phyloP scores from a whole-genome alignment of 1,140 invertebrate genomes.

The Eurosta solidaginis region DNA sequence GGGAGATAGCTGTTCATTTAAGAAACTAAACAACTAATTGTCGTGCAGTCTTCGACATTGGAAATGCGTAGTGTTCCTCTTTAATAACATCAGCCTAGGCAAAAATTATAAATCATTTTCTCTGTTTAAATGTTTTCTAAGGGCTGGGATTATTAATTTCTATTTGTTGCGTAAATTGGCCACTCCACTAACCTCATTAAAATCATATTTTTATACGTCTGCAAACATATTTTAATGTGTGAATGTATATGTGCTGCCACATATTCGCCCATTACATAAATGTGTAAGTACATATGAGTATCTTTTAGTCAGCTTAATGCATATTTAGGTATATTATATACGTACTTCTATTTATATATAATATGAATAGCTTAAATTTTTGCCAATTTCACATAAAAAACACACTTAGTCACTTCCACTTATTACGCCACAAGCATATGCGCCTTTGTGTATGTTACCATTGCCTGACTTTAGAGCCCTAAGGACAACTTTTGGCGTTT shows the following conservation, averaged over 20 bases:
- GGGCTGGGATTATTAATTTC: neutral
- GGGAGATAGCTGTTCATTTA: too few relatives aligned
- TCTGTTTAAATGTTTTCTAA: too few relatives aligned
- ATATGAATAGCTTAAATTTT: neutral
- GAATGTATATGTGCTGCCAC: too few relatives aligned
- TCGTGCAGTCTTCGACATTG: too few relatives aligned
- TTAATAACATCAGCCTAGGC: too few relatives aligned
- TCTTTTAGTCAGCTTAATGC: neutral
- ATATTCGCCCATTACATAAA: neutral
- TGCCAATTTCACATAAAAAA: neutral
- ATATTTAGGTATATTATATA: neutral
- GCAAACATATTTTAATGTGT: too few relatives aligned
- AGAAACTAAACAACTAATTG: too few relatives aligned
- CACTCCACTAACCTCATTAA: slow-evolving; percentile 25
- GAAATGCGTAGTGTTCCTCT: too few relatives aligned
- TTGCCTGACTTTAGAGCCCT: neutral
- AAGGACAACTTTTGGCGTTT: neutral
- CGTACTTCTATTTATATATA: too few relatives aligned
- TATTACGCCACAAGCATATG: neutral
- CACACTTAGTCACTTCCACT: neutral
- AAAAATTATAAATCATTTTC: too few relatives aligned
- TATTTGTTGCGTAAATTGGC: neutral
- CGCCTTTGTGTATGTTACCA: neutral
- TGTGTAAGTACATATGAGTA: neutral
- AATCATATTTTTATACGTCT: neutral